phyloP scores from a whole-genome alignment of 1,140 invertebrate genomes.

The Condylostylus longicornis region DNA sequence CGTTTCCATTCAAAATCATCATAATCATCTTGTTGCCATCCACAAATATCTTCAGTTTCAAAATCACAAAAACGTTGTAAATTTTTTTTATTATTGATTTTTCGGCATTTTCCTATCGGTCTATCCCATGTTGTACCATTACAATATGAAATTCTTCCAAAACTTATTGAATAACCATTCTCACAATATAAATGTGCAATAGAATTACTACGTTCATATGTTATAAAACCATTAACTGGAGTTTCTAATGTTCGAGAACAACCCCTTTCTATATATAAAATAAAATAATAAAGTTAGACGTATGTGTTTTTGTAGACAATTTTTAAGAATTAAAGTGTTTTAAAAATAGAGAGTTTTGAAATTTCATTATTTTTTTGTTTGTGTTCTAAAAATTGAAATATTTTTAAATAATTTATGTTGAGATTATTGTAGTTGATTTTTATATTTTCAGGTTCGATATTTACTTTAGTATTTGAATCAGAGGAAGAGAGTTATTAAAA shows the following conservation, averaged over 20 bases:
- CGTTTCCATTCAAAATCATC: slow-evolving; percentile 15
- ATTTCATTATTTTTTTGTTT: background rate
- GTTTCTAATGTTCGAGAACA: background rate
- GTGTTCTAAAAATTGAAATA: background rate
- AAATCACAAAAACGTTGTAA: slow-evolving; percentile 20
- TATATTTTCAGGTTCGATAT: too few species aligned
- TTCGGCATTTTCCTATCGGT: slow-evolving; percentile 16
- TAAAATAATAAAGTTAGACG: background rate
- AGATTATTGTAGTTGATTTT: too few species aligned
- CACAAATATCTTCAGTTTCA: slow-evolving; percentile 20
- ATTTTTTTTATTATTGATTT: background rate
- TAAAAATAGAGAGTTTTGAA: background rate
- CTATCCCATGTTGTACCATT: slow-evolving; percentile 22
- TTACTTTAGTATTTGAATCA: too few species aligned
- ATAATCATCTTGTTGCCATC: slow-evolving; percentile 13
- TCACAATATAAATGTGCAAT: slow-evolving; percentile 11
- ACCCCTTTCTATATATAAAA: slow-evolving; percentile 11
- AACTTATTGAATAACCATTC: slow-evolving; percentile 17
- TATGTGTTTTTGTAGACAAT: background rate
- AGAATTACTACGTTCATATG: background rate
- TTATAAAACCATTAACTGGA: slow-evolving; percentile 9
- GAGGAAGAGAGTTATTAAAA: too few species aligned
- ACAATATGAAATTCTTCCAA: slow-evolving; percentile 15
- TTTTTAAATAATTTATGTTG: background rate
- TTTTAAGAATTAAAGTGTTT: background rate